Evolutionary conservation across 1,140 invertebrate genomes (phyloP).

Genomic region (Drosophila leontia): DNA sequence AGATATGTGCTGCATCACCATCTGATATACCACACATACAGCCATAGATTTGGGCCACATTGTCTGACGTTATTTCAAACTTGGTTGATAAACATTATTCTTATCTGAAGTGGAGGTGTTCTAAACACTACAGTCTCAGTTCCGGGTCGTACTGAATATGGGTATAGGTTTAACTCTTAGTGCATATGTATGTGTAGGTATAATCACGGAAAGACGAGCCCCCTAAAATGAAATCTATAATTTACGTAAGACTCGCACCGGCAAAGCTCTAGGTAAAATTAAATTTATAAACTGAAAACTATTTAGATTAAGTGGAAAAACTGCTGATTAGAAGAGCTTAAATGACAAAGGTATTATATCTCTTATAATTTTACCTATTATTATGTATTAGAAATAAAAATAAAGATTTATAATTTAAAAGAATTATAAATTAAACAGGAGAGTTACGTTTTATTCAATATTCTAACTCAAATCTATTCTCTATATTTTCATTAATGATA

Average conservation of each 20-base stretch:
- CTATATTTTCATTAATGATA: conserved; percentile 15
- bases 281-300: not conserved
- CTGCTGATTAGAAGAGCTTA: not conserved
- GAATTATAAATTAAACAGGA: not conserved
- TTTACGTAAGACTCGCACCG: not conserved
- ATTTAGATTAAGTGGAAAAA: not conserved
- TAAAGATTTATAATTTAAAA: not conserved
- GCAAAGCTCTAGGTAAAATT: not conserved
- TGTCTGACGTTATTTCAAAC: not conserved
- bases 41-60: not conserved
- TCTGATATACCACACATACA: not conserved
- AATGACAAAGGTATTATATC: conserved; percentile 15
- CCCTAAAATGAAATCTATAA: not conserved
- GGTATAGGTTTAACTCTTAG: too few relatives aligned
- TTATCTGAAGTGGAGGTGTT: conserved; percentile 23
- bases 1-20: conserved; percentile 21
- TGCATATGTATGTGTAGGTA: not conserved
- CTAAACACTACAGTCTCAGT: not conserved
- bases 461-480: conserved; percentile 7
- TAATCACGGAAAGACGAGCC: conserved; percentile 12
- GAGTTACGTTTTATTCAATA: not conserved
- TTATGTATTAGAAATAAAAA: not conserved
- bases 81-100: conserved; percentile 18
- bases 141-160: not conserved
- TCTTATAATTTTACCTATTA: too few relatives aligned